Evolutionary conservation across 2,113 vertebrate species (phyloP), one percentile per base, ranked within the genome.

Genomic region (Gallinago undulata): DNA sequence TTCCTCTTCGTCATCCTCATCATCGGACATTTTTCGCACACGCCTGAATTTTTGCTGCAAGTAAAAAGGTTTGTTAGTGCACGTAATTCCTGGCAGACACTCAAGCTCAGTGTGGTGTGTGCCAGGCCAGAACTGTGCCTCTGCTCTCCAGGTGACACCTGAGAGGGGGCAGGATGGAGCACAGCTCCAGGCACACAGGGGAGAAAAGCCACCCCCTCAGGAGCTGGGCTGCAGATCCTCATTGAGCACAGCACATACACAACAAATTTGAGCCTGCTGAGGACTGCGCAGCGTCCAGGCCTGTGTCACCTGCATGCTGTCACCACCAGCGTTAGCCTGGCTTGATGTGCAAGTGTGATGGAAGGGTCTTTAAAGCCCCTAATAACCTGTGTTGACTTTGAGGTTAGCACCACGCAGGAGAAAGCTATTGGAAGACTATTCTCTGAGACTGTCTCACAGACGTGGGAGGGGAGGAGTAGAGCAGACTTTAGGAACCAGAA

Each of bases 41-140:
- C 99, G 99, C 23, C 99, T 98, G 94, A 99, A 99, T 93, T 99
- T 99, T 98, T 99, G 99, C 98, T 99, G 98, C 96, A 95, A 96
- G 64, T 82, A 75, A 23, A 78, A 79, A n/a, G 39, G 41, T 23
- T 16, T 16, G 39, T 69, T 28, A 86, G 39, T 6, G 6, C 43
- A 22, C 70, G 4, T 11, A 84, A 24, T 4, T n/a, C 47, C 76
- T 57, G 30, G 37, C 67, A 57, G 69, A 56, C 30, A 24, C 55
- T 39, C 33, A 8, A 31, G 57, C 16, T 68, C 35, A 13, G 23
- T 2, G 50, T 11, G 6, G 7, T 33, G 50, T 67, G 41, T 35
- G 43, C 22, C 75, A 78, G 41, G 73, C 25, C 68, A 75, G 60
- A 75, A 93, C 73, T 89, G 30, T 53, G 4, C 5, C 53, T 51